phyloP scores from a whole-genome alignment of 2,113 vertebrate genomes.

The Nerophis ophidion region DNA sequence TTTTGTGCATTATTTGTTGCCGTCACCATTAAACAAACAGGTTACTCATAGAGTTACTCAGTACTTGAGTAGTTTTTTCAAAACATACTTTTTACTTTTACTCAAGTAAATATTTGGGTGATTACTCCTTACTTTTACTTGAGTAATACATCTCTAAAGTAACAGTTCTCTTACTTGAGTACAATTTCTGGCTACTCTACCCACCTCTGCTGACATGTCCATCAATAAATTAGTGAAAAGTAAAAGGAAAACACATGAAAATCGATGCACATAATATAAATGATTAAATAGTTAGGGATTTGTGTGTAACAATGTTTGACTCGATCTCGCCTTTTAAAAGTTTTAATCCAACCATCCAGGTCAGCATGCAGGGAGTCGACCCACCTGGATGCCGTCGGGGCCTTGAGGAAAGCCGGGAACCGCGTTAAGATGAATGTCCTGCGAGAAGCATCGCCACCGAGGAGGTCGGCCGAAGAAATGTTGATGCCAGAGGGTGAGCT shows the following conservation, averaged over 20 bases:
- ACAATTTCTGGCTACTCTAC: too few relatives aligned
- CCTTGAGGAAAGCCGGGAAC: slow-evolving; percentile 68
- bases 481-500: background rate
- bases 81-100: too few relatives aligned
- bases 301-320: background rate
- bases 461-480: background rate
- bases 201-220: background rate
- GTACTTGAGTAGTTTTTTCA: too few relatives aligned
- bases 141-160: too few relatives aligned
- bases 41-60: too few relatives aligned
- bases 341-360: slow-evolving; percentile 49
- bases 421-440: slow-evolving; percentile 70
- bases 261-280: background rate
- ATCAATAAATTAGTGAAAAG: background rate
- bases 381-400: slow-evolving; percentile 66
- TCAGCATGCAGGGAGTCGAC: slow-evolving; percentile 64
- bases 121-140: too few relatives aligned
- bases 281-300: slow-evolving; percentile 3
- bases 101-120: too few relatives aligned
- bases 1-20: too few relatives aligned
- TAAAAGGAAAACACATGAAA: background rate
- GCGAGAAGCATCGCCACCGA: slow-evolving; percentile 38
- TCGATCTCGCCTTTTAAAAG: background rate
- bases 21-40: too few relatives aligned
- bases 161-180: too few relatives aligned